Conservation (phyloP, 1,140 invertebrate species). For the Lasioglossum baleicum region DNA sequence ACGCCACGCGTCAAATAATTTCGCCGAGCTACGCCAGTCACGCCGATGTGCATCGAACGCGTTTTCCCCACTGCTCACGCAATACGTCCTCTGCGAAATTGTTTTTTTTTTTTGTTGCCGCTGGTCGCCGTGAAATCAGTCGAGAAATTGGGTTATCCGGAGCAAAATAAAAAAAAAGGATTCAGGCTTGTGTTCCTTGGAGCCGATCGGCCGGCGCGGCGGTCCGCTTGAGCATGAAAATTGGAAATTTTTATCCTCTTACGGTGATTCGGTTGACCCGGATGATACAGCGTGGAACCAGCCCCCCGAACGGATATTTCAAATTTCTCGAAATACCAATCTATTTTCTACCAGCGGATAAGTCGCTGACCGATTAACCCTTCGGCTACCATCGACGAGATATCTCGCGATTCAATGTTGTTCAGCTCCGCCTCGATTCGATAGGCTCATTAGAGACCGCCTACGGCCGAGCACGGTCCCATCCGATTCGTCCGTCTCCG, state of each 20-base stretch:
- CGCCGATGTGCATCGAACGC: constrained; percentile 38
- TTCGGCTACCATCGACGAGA: no score
- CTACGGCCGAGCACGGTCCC: constrained; percentile 38
- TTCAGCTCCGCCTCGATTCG: not conserved
- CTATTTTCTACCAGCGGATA: not conserved
- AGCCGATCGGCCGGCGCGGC: constrained; percentile 19
- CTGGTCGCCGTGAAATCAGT: constrained; percentile 13
- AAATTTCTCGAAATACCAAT: not conserved
- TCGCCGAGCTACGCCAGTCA: constrained; percentile 57
- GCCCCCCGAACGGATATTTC: not conserved
- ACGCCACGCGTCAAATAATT: constrained; percentile 64
- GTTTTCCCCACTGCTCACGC: constrained; percentile 45
- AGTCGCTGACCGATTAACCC: no score
- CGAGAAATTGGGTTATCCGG: constrained; percentile 25
- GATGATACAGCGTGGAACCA: not conserved
- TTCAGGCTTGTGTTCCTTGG: constrained; percentile 12
- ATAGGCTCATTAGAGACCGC: constrained; percentile 41
- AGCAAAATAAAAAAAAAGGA: constrained; percentile 1
- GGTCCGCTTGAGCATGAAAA: not conserved
- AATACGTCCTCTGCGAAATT: constrained; percentile 39
- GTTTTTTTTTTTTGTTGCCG: not conserved
- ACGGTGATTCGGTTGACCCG: not conserved
- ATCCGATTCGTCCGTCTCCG: constrained; percentile 11
- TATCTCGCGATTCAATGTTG: no score
- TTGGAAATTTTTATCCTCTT: constrained; percentile 19